Evolutionary conservation across 2,888 invertebrate species (phyloP).

Genomic region (Conomelus anceps): DNA sequence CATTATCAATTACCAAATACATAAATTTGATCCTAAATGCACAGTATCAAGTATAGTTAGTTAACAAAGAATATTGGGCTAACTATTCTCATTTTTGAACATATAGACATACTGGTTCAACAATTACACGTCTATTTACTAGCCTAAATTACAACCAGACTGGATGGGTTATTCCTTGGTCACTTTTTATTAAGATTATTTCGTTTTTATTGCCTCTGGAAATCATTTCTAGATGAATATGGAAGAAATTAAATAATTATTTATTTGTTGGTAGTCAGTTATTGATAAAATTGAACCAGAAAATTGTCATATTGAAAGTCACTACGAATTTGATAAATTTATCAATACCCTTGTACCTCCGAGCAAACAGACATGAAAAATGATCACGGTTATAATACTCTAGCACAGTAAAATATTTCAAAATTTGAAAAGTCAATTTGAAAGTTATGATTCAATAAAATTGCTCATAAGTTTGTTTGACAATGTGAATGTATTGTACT

Average conservation of each 20-base stretch:
- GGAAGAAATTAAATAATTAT: not conserved
- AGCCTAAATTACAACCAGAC: not conserved
- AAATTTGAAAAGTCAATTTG: not conserved
- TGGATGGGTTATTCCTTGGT: not conserved
- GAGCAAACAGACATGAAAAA: not conserved
- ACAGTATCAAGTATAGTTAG: not conserved
- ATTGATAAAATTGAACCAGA: not conserved
- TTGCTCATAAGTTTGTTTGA: not conserved
- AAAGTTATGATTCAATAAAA: not conserved
- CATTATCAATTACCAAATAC: not conserved
- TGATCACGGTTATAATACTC: not conserved
- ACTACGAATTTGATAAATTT: not conserved
- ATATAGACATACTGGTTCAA: not conserved
- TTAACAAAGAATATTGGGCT: not conserved
- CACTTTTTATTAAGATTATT: not conserved
- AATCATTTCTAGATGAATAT: not conserved
- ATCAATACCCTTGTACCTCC: not conserved
- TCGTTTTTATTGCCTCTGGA: not conserved
- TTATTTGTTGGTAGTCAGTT: not conserved
- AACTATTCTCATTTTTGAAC: not conserved
- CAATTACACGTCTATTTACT: not conserved
- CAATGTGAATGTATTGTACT: not conserved
- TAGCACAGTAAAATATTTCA: not conserved
- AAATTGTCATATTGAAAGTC: not conserved
- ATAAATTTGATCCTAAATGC: not conserved